Percentiles rank a stretch among this genome's conserved stretches.
These are phyloP conservation scores for Drosophila lacteicornis DNA, from an alignment of 1,140 invertebrate species.

Conservation along the genomic window DNA sequence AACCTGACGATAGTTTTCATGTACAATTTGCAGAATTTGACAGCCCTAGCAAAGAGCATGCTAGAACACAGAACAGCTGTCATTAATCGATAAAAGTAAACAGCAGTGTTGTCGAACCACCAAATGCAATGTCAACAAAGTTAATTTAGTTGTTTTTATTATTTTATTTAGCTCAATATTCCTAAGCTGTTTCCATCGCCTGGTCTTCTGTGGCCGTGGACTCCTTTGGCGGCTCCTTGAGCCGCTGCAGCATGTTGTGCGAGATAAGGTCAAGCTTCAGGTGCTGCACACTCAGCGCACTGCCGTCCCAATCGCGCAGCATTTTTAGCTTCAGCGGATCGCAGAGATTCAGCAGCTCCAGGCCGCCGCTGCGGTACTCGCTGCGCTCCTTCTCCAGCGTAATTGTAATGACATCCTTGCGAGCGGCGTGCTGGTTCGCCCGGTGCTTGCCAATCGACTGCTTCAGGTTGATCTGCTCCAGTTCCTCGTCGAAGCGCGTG, in stretches of 20 bases:
- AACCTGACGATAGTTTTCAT: no score
- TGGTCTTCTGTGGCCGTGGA: not conserved
- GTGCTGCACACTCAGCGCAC: conserved; percentile 80
- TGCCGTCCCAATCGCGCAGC: conserved; percentile 81
- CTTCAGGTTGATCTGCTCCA: conserved; percentile 90
- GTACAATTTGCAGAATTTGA: not conserved
- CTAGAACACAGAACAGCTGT: conserved; percentile 10
- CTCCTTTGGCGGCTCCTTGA: conserved; percentile 41
- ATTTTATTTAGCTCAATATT: conserved; percentile 15
- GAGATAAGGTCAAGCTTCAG: conserved; percentile 81
- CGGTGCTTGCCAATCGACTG: conserved; percentile 90
- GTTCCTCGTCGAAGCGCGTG: conserved; percentile 90
- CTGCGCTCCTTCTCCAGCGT: conserved; percentile 89
- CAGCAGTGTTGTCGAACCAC: conserved; percentile 21
- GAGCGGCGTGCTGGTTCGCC: conserved; percentile 88
- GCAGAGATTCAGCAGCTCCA: conserved; percentile 85
- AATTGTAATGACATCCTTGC: conserved; percentile 90
- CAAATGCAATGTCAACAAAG: conserved; percentile 26
- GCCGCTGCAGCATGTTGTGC: conserved; percentile 67
- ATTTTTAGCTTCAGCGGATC: conserved; percentile 76
- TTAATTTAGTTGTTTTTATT: not conserved
- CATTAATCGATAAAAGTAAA: not conserved
- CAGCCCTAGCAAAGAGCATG: not conserved
- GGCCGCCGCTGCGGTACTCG: conserved; percentile 90
- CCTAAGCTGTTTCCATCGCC: conserved; percentile 54